Base-by-base conservation (phyloP, 2,797 vertebrate genomes). In the Morelia viridis region DNA sequence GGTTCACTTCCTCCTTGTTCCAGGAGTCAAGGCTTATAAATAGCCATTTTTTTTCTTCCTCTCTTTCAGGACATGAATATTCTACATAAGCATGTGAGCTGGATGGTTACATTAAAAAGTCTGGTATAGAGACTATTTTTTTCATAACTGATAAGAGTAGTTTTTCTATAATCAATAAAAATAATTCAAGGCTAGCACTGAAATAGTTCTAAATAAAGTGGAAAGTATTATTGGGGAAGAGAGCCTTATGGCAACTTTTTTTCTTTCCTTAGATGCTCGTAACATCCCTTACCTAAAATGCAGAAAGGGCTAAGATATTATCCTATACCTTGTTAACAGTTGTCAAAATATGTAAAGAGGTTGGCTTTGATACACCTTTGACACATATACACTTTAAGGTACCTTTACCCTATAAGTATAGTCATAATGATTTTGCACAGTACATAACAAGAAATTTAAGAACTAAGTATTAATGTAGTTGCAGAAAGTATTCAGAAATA, bases 1-100 rank as follows among this genome's bases (percentile, higher is more conserved):
- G 50, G 85, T 31, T 86, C 84, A 90, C 56, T 90, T 92, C 89
- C 89, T 90, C 50, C 31, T 87, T 84, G 65, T 92, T 89, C 85
- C 89, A 87, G 15, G 80, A 80, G 22, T 84, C 76, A 64, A 28
- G 15, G 53, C 60, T 65, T 68, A 56, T 83, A 87, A 92, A 92
- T 64, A 92, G 57, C 13, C 41, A 41, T 19, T 58, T 89, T 65
- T 62, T 58, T n/a, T 24, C 28, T 89, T n/a, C 2, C 26, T 19
- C 62, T 89, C 58, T 88, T 87, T 90, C 65, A 80, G 57, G 13
- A 56, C 15, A 85, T 61, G 41, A 87, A n/a, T 62, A 58, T 76
- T 91, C 57, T 89, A 53, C 46, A 90, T 62, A 12, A 76, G 41
- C 15, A 62, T 57, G 35, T 60, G 24, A 26, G 3, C 1, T 46